phyloP scores from a whole-genome alignment of 2,888 invertebrate genomes.

The Drosophila rellima region DNA sequence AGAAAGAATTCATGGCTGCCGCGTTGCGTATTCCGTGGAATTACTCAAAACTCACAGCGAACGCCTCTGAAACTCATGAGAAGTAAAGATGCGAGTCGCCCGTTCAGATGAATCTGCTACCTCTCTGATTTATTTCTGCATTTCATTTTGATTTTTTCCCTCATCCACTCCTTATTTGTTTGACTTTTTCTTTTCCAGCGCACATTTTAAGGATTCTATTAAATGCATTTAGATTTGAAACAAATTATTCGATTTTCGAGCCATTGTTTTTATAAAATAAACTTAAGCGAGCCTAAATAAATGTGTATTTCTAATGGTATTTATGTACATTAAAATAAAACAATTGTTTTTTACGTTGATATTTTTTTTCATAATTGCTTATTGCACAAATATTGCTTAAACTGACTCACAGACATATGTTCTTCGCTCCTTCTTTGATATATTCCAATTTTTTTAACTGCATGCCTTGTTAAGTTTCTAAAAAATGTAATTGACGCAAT shows the following conservation, averaged over 20 bases:
- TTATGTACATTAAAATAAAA: too few relatives aligned
- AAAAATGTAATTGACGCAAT: not conserved
- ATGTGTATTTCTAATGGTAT: too few relatives aligned
- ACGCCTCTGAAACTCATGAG: conserved; percentile 48
- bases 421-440: not conserved
- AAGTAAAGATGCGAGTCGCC: conserved; percentile 29
- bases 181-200: not conserved
- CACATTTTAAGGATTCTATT: not conserved
- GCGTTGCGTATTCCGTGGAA: conserved; percentile 64
- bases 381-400: not conserved
- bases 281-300: not conserved
- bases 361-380: not conserved
- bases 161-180: not conserved
- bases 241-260: not conserved
- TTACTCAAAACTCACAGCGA: conserved; percentile 67
- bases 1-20: conserved; percentile 34
- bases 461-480: not conserved
- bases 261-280: not conserved
- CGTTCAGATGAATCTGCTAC: conserved; percentile 52
- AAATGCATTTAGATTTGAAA: not conserved
- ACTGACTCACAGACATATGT: not conserved
- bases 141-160: conserved; percentile 19
- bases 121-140: conserved; percentile 60
- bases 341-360: too few relatives aligned
- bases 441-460: not conserved